Base-by-base conservation (phyloP, 30 jellyfish, hydroid and myxozoan species). In the Nemopilema nomurai region DNA sequence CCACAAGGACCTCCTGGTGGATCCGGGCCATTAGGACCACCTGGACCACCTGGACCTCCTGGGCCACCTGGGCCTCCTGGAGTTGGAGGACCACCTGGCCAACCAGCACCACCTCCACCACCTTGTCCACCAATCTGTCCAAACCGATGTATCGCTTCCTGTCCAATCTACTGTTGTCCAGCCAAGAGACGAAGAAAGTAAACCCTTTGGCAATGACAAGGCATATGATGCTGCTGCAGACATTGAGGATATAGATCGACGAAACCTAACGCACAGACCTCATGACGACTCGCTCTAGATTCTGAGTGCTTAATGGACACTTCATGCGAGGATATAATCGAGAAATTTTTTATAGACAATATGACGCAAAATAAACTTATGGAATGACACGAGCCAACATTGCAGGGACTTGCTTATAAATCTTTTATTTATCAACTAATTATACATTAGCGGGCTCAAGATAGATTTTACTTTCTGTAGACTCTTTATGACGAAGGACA, bases 31-130 rank as follows among this genome's bases (percentile, higher is more conserved):
- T 28, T 62, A 20, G 96, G 96, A 27, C 89, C 92, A 66, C 79
- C 89, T 9, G 92, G 92, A 69, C 89, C 88, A 74, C 92, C 85
- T 30, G 92, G 92, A 69, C 91, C 92, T 8, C 93, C 92, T 64
- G 92, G 92, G 57, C 85, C 87, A 3, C 96, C 93, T 22, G 96
- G 96, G 17, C 92, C 86, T 18, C 92, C 96, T 69, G 96, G 94
- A 76, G 67, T 83, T 86, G 87, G 94, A 18, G 96, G 96, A 81
- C 96, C 92, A 31, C 96, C 96, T 69, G 96, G 97, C 66, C 87
- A 80, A 23, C 90, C 90, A n/a, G 97, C 96, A 76, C 97, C 97
- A 74, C 97, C 97, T 65, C 97, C 97, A 62, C 97, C 97, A 80
- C 92, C 97, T 81, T 79, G 92, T 53, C 93, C 93, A 78, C 93